Evolutionary conservation across 2,797 vertebrate species (phyloP), one percentile per base, ranked within the genome.

Genomic region (Simalia tracyae): DNA sequence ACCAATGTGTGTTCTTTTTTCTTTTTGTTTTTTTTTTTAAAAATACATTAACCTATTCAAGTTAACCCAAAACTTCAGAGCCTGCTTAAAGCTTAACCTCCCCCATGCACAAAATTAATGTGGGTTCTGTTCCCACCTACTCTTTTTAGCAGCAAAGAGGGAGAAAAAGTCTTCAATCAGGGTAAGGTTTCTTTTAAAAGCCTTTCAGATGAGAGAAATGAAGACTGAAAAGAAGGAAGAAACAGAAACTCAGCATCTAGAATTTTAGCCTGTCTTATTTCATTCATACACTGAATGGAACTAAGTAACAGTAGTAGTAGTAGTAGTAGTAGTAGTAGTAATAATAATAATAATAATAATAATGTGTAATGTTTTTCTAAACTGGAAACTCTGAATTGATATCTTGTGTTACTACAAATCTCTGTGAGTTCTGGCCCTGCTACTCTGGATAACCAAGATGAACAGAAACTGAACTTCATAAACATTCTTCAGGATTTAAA

Each of bases 11-110:
- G 96, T 94, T 96, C 95, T 93, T 94, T 26, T 90, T 26, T 61
- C 66, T 28, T 19, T 12, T 8, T 42, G n/a, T n/a, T n/a, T 2
- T 36, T 56, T 26, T 90, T 66, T 68, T 24, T 19, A n/a, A 56
- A 91, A 95, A 92, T 91, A 94, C 90, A 94, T 90, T 96, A 96
- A 97, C 96, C 97, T 96, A 96, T 93, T 97, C 96, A 95, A 97
- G 96, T 97, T 97, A 97, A 97, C 97, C 93, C 93, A 96, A 95
- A 97, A 96, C 95, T 95, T 96, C 95, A 96, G 96, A 96, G 97
- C 93, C 89, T 89, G 93, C 95, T 97, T 96, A 96, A 95, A 92
- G 94, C 90, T 95, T 95, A 94, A 94, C 96, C 93, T 95, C 93
- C 92, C 95, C 92, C 95, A 94, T 96, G 94, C 96, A 95, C 95